phyloP scores from a whole-genome alignment of 2,113 vertebrate species.

The Beaufortia kweichowensis region DNA sequence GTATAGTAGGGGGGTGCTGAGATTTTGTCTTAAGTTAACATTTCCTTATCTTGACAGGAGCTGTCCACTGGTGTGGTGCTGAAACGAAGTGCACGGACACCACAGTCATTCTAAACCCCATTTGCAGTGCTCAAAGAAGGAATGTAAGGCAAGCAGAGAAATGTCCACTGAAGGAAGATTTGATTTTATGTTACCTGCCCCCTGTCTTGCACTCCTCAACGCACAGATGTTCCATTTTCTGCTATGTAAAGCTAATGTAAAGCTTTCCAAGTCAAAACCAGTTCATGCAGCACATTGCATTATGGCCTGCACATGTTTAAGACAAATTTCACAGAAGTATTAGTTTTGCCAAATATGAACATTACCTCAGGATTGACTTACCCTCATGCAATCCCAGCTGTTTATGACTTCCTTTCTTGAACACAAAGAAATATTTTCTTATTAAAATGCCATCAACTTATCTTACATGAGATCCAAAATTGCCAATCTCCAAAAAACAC shows the following conservation, averaged over 20 bases:
- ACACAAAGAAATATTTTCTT: no score
- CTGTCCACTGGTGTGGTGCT: slow-evolving; percentile 48
- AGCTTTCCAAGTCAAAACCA: neutral
- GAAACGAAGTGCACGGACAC: slow-evolving; percentile 51
- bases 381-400: no score
- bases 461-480: no score
- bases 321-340: neutral
- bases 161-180: slow-evolving; percentile 32
- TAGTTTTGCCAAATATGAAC: no score
- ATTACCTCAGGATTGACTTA: no score
- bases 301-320: neutral
- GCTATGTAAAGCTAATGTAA: slow-evolving; percentile 41
- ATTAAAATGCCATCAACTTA: no score
- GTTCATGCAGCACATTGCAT: neutral
- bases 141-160: slow-evolving; percentile 8
- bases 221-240: slow-evolving; percentile 2
- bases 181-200: slow-evolving; percentile 34
- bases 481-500: no score
- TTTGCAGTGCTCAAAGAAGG: slow-evolving; percentile 30
- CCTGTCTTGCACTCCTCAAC: neutral
- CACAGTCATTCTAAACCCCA: slow-evolving; percentile 34
- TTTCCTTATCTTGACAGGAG: slow-evolving; percentile 56
- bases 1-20: neutral
- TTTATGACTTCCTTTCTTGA: no score
- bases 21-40: slow-evolving; percentile 47